Base-by-base conservation (phyloP, 1,140 invertebrate species). In the Lycorma delicatula region DNA sequence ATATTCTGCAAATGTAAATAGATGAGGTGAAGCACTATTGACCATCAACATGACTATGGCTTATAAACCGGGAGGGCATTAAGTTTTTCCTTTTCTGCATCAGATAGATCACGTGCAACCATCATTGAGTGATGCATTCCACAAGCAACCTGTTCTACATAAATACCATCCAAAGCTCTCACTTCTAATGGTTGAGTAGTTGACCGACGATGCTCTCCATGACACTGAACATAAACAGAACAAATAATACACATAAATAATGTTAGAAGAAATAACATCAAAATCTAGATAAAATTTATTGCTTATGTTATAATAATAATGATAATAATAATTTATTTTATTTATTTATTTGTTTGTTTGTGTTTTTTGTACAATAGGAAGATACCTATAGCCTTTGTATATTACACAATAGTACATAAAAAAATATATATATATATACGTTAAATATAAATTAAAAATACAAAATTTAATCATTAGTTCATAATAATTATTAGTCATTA, bases 171-270 rank as follows among this genome's bases (percentile, higher is more conserved):
- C 65, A 95, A 73, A 27, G 84, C 82, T 60, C 85, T 89, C 13
- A 93, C 88, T 76, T 95, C 92, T 72, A 90, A 87, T n/a, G 92
- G 91, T 29, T 80, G 81, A 3, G 91, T 89, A 13, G 88, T 88
- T 0, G 90, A 93, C 68, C 91, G 93, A 66, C 86, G 84, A 68
- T 87, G 83, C 63, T 94, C 91, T 11, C 92, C 92, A 62, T 91
- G 84, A 60, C 91, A 90, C 87, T 91, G 67, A 20, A 66, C 7
- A 44, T 28, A 5, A 26, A 60, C 13, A 28, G 23, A 36, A 55
- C 27, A 25, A 28, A n/a, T n/a, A n/a, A n/a, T n/a, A 41, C 13
- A 25, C 11, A 59, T 26, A 11, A 23, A 3, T 23, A 16, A 9
- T 29, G 16, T 26, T 16, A 52, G 2, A 12, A 44, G 22, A 29